Conservation (phyloP, 2,797 vertebrate genomes). For the Poecile montanus region DNA sequence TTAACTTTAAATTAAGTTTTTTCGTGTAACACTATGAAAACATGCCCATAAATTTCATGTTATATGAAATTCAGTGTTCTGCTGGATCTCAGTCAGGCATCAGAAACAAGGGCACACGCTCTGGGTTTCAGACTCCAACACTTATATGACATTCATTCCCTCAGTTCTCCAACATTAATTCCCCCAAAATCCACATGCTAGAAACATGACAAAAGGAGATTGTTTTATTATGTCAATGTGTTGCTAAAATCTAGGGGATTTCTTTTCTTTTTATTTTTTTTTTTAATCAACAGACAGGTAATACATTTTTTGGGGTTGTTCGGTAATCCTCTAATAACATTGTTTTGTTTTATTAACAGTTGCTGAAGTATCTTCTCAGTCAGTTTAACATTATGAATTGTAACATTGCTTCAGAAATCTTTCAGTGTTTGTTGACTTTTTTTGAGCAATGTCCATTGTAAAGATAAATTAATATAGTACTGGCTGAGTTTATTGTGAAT, state of each 20-base stretch:
- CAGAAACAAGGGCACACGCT: too few species aligned
- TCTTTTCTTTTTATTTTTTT: not conserved
- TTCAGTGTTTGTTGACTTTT: not conserved
- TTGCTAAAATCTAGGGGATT: not conserved
- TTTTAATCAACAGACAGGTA: not conserved
- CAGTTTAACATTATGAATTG: not conserved
- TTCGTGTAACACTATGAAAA: too few species aligned
- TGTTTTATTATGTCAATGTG: not conserved
- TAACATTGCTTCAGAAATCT: not conserved
- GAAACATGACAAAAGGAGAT: not conserved
- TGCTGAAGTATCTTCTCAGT: not conserved
- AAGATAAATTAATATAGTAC: not conserved
- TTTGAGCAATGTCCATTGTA: not conserved
- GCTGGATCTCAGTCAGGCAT: too few species aligned
- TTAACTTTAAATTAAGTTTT: too few species aligned
- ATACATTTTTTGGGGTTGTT: not conserved
- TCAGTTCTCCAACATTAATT: not conserved
- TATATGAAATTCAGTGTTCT: too few species aligned
- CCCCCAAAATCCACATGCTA: not conserved
- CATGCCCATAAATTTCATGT: too few species aligned
- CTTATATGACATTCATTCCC: not conserved
- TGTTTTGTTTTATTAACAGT: not conserved
- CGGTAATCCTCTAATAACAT: not conserved
- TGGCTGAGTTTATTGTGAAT: not conserved
- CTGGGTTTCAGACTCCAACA: too few species aligned